phyloP scores from a whole-genome alignment of 2,797 vertebrate species.

The Neosilurus hyrtlii region DNA sequence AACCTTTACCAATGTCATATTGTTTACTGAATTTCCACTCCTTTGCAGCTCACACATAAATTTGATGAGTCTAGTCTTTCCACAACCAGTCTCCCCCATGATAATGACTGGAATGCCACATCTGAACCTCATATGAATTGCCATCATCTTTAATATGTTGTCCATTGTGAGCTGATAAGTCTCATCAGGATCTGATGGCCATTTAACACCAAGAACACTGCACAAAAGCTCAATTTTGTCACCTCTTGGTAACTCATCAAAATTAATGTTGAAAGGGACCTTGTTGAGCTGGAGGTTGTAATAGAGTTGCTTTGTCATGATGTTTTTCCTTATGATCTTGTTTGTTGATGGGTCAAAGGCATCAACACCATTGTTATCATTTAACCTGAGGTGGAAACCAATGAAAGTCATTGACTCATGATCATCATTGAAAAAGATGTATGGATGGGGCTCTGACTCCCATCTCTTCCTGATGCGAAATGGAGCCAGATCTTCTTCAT shows the following conservation, averaged over 20 bases:
- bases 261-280: conserved; percentile 88
- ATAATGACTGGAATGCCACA: conserved; percentile 94
- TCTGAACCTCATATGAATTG: conserved; percentile 94
- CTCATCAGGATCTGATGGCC: conserved; percentile 86
- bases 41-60: conserved; percentile 86
- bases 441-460: conserved; percentile 93
- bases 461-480: conserved; percentile 88
- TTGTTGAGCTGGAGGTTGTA: conserved; percentile 75
- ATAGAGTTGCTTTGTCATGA: conserved; percentile 80
- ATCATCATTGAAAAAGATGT: conserved; percentile 93
- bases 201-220: conserved; percentile 82
- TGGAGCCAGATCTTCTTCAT: conserved; percentile 83
- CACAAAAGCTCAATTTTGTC: conserved; percentile 86
- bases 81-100: conserved; percentile 97
- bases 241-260: conserved; percentile 78
- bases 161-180: conserved; percentile 93
- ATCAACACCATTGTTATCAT: conserved; percentile 69
- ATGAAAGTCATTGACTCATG: conserved; percentile 91
- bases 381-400: conserved; percentile 83
- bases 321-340: conserved; percentile 75
- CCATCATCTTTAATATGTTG: conserved; percentile 91
- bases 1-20: conserved; percentile 92
- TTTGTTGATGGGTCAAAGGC: conserved; percentile 76
- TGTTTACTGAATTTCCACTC: conserved; percentile 69
- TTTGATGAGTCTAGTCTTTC: conserved; percentile 90